Evolutionary conservation across 2,113 vertebrate species (phyloP), one percentile per base, ranked within the genome.

Genomic region (Anolis sagrei): DNA sequence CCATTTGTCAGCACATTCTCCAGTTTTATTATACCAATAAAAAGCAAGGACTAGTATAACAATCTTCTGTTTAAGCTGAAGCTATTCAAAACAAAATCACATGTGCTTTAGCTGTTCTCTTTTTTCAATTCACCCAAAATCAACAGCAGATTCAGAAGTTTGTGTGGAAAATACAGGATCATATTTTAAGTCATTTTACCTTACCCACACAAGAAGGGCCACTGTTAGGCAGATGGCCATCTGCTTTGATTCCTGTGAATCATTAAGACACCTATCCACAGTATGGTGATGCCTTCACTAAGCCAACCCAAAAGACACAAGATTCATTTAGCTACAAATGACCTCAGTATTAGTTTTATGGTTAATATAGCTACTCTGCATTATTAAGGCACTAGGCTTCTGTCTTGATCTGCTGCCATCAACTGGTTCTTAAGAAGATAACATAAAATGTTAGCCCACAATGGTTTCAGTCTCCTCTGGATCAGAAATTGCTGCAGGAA

Each of bases 401-500:
- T 25, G 85, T 70, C 84, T 81, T 73, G 72, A 48, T 83, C 84
- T 94, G 76, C 87, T 89, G 85, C 87, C 85, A 85, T 21, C 87
- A 89, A 90, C 80, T 89, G 84, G 92, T 70, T 66, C 51, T 29
- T n/a, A 87, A 72, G 16, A 74, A 25, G 86, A 70, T 73, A 80
- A 48, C 77, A 70, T 48, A 49, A 88, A 34, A 83, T 75, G 36
- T 78, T 78, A 83, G 25, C 73, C 51, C 73, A 88, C 64, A 29
- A 11, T 29, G 36, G 84, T 75, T 87, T 89, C 91, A 84, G 89
- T 80, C 70, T 86, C 78, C 81, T 72, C 18, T 69, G 86, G 82
- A 93, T 62, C 79, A 87, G 91, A 86, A 4, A 79, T 82, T 5
- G 92, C 78, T 83, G 87, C 82, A 92, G 77, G 80, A 92, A 94